Base-by-base conservation (phyloP, 2,113 vertebrate species). In the Melanotaenia duboulayi region DNA sequence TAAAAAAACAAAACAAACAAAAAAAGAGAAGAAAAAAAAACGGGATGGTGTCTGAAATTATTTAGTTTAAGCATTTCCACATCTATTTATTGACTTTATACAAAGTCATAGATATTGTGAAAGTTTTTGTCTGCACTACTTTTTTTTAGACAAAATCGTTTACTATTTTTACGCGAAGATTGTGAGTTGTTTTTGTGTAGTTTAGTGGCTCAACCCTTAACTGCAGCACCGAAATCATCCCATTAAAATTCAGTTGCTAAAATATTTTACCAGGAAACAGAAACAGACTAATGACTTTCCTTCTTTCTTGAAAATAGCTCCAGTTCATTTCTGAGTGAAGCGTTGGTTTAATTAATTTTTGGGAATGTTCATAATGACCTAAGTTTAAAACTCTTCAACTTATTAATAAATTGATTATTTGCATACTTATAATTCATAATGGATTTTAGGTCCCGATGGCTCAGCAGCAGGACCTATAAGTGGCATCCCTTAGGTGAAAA, bases 341-440 rank as follows among this genome's bases (percentile, higher is more conserved):
- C 4, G 32, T 5, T 35, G n/a, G n/a, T n/a, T n/a, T n/a, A n/a
- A n/a, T n/a, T n/a, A n/a, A n/a, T n/a, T n/a, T n/a, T n/a, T n/a
- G n/a, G n/a, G n/a, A n/a, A n/a, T n/a, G n/a, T n/a, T n/a, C n/a
- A n/a, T n/a, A n/a, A n/a, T n/a, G n/a, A n/a, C n/a, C n/a, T n/a
- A n/a, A n/a, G 11, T 66, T 44, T n/a, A 67, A 54, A 44, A 22
- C 39, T 50, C 17, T 76, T 74, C 10, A 42, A 77, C 56, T 25
- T 74, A 35, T 35, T 9, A 35, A 35, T 35, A 68, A 57, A 25
- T 16, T 58, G 35, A 62, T 52, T n/a, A 67, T 66, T 59, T 32
- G 13, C 57, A 39, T 56, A 65, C 52, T 24, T 44, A 52, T 71
- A 25, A 61, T 69, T 39, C 71, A 61, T 66, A 42, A 60, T 73